A percentile compares a stretch with the other conserved stretches of the same genome.
phyloP scores from a whole-genome alignment of 2,797 vertebrate species.

The Potorous gilbertii region DNA sequence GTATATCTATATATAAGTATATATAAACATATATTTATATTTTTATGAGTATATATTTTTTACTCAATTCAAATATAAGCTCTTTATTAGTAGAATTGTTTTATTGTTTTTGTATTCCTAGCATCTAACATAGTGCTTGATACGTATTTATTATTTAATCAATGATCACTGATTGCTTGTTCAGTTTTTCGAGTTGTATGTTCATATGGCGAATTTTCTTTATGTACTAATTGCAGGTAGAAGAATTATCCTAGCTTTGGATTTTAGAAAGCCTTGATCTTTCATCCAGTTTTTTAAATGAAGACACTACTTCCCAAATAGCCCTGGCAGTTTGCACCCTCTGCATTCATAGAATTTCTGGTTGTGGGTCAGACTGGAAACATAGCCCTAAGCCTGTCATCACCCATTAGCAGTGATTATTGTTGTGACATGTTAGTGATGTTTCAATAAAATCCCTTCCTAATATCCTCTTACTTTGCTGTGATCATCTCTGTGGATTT shows the following conservation, averaged over 20 bases:
- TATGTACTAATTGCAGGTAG: neutral
- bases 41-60: neutral
- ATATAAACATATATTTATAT: neutral
- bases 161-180: neutral
- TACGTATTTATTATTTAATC: neutral
- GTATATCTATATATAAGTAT: too few species aligned
- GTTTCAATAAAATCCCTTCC: neutral
- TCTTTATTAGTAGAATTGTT: neutral
- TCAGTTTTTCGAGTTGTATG: neutral
- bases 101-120: neutral
- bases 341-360: neutral
- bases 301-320: neutral
- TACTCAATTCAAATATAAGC: neutral
- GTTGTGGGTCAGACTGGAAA: neutral
- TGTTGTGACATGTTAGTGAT: neutral
- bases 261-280: neutral
- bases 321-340: neutral
- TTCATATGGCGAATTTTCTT: neutral
- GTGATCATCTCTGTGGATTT: neutral
- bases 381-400: neutral
- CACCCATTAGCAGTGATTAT: neutral
- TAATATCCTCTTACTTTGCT: neutral
- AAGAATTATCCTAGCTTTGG: neutral
- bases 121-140: neutral
- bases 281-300: neutral